Conservation (phyloP, 2,113 vertebrate species). For the Proteles cristata region DNA sequence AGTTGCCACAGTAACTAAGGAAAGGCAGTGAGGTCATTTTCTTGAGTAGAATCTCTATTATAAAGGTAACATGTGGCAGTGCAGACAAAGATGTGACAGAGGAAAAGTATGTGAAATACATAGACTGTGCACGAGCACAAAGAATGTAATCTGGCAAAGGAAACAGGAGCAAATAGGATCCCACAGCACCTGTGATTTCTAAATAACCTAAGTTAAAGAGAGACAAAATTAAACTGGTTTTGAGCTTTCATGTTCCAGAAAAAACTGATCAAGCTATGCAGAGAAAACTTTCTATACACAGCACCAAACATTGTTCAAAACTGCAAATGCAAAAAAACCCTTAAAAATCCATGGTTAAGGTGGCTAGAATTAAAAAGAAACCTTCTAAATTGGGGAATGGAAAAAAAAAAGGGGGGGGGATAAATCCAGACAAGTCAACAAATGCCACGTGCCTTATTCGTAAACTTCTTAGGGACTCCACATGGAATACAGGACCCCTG, state of each 20-base stretch:
- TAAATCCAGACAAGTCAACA: not conserved
- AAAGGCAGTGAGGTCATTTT: not conserved
- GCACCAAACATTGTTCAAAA: not conserved
- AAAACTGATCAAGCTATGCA: not conserved
- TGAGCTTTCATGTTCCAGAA: not conserved
- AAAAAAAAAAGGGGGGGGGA: too few species aligned
- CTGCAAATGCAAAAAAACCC: not conserved
- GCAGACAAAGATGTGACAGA: not conserved
- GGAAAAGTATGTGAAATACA: not conserved
- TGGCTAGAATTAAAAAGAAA: not conserved
- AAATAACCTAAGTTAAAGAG: not conserved
- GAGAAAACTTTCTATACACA: not conserved
- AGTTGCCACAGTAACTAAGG: not conserved
- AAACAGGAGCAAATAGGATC: not conserved
- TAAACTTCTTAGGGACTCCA: not conserved
- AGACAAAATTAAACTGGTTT: not conserved
- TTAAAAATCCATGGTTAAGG: not conserved
- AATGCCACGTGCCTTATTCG: not conserved
- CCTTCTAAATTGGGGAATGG: too few species aligned
- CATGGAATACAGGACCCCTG: not conserved
- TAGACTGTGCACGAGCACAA: not conserved
- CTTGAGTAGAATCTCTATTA: not conserved
- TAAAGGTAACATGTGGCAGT: not conserved
- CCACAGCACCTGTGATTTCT: not conserved
- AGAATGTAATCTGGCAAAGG: not conserved